A percentile compares a stretch with the other conserved stretches of the same genome.
phyloP scores from a whole-genome alignment of 1,140 invertebrate genomes.

The Parasteatoda tepidariorum region DNA sequence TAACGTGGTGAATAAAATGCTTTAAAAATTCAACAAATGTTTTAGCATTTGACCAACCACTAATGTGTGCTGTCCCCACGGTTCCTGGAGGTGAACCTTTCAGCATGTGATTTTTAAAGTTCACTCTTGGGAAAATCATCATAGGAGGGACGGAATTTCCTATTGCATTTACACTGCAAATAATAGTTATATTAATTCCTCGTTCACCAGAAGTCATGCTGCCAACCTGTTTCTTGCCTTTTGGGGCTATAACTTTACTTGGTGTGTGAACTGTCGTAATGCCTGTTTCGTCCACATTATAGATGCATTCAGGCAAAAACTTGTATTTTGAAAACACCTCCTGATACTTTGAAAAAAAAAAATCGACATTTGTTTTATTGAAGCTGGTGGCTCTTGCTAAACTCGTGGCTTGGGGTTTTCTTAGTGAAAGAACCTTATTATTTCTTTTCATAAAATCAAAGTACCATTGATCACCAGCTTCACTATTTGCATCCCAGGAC shows the following conservation, averaged over 20 bases:
- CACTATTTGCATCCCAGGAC: conserved; percentile 16
- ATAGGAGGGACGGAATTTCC: conserved; percentile 69
- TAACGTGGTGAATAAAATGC: conserved; percentile 67
- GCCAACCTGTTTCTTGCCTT: conserved; percentile 70
- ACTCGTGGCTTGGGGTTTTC: conserved; percentile 9
- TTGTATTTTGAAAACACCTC: neutral
- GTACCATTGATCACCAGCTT: conserved; percentile 22
- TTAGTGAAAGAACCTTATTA: conserved; percentile 22
- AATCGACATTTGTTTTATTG: conserved; percentile 16
- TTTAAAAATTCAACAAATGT: conserved; percentile 70
- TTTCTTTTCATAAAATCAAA: conserved; percentile 40
- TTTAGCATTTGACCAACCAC: conserved; percentile 60
- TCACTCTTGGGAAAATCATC: conserved; percentile 61
- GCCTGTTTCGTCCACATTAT: conserved; percentile 16
- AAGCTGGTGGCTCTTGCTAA: conserved; percentile 32
- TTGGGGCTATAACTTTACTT: conserved; percentile 67
- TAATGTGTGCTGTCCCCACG: neutral
- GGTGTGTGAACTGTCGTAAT: conserved; percentile 21
- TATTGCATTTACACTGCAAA: conserved; percentile 66
- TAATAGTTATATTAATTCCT: conserved; percentile 69
- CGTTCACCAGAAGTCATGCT: conserved; percentile 67
- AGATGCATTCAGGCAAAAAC: conserved; percentile 22
- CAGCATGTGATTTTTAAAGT: conserved; percentile 68
- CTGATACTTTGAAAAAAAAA: neutral
- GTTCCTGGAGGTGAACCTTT: conserved; percentile 64